A percentile compares a stretch with the other conserved stretches of the same genome.
phyloP scores from a whole-genome alignment of 1,140 invertebrate genomes.

The Scaptomyza pallida region DNA sequence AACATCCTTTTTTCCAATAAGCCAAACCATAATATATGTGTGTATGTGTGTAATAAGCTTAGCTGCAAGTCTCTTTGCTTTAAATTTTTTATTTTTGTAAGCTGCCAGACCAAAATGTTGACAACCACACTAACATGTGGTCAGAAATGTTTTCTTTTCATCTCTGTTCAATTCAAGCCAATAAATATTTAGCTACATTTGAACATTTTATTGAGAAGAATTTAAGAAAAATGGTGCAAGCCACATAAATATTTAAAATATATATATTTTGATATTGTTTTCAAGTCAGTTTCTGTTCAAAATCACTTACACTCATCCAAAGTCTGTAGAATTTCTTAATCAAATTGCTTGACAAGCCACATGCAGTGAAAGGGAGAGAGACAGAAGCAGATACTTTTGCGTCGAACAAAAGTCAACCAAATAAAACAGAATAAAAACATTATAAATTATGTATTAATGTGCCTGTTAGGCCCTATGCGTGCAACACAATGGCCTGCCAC shows the following conservation, averaged over 20 bases:
- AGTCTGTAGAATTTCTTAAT: constrained; percentile 35
- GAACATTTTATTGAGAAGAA: background rate
- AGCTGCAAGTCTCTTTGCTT: background rate
- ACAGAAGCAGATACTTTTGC: background rate
- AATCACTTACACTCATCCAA: constrained; percentile 25
- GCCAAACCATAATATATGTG: background rate
- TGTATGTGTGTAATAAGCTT: background rate
- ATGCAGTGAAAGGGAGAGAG: background rate
- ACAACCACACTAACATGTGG: background rate
- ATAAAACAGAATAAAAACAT: constrained; percentile 77
- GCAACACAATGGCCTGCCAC: background rate
- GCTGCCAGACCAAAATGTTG: background rate
- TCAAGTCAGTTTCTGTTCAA: constrained; percentile 6
- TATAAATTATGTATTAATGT: constrained; percentile 83
- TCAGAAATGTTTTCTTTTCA: no score
- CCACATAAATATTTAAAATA: background rate
- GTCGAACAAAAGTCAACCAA: constrained; percentile 22
- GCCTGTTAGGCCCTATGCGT: constrained; percentile 64
- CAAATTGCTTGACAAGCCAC: constrained; percentile 26
- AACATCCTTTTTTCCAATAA: background rate
- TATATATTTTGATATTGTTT: background rate
- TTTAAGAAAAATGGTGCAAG: background rate
- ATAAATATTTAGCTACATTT: background rate
- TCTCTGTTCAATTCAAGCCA: background rate
- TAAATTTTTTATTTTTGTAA: background rate